Base-by-base conservation (phyloP, 2,888 invertebrate genomes). In the Dysmachus trigonus region DNA sequence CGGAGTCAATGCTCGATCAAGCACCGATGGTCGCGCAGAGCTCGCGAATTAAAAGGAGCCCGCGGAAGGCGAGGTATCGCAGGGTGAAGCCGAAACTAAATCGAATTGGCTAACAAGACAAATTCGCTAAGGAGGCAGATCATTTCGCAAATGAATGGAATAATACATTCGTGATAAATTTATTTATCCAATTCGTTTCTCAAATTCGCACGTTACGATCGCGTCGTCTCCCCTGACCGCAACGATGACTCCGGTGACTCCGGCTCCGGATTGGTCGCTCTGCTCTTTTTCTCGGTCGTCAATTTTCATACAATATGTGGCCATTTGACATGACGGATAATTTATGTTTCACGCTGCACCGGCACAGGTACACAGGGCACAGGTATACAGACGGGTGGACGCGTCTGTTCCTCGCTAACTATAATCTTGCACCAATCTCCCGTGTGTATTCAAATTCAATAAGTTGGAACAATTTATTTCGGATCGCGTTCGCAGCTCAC, bases 231-330 rank as follows among this genome's bases (percentile, higher is more conserved):
- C 35, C 22, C 35, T 74, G 74, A 10, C 77, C 77, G 77, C 38
- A 77, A 41, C 47, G 77, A 77, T 77, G 77, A 35, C 41, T 10
- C 38, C 15, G 22, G 72, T n/a, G n/a, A n/a, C n/a, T n/a, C n/a
- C n/a, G n/a, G n/a, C n/a, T n/a, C 74, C 74, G 74, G 74, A 18
- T 5, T n/a, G 18, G 41, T 27, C 41, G 18, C 35, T 27, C 15
- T 77, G 35, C 8, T 41, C 77, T 18, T 74, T 74, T 74, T 77
- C 22, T 4, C 30, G 77, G 79, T 31, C 87, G 85, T 87, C 85
- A 86, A 87, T 87, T 87, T 87, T 86, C 87, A 87, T 86, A 86
- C 86, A 86, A 86, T 87, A 87, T 87, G 86, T 86, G 77, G 77
- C 85, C 85, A 86, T 87, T 87, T 86, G 86, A 87, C 86, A 86